These are phyloP conservation scores for Lepus europaeus DNA, from an alignment of 2,113 vertebrate genomes.

Conservation along the genomic window DNA sequence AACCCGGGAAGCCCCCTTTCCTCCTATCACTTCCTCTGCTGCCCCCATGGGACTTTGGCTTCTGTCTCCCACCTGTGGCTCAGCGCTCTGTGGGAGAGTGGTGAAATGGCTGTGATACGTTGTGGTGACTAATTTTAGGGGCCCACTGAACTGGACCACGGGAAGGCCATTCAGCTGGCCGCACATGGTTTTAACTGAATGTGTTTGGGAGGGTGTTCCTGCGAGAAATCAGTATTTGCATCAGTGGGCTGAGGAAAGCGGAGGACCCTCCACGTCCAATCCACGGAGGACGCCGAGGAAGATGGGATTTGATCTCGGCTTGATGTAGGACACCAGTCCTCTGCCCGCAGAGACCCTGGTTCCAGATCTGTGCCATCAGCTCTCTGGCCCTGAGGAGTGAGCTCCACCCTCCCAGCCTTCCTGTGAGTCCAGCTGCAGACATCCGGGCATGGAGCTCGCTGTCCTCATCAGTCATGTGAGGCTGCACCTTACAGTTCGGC, in stretches of 20 bases:
- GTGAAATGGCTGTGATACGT: neutral
- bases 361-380: too few species aligned
- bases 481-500: too few species aligned
- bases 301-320: neutral
- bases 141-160: neutral
- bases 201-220: neutral
- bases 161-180: neutral
- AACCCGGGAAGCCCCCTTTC: neutral
- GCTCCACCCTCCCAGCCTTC: too few species aligned
- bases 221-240: too few species aligned
- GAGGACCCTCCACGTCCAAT: too few species aligned
- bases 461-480: too few species aligned
- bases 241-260: neutral
- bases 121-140: neutral
- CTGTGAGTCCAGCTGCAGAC: too few species aligned
- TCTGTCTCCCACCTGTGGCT: neutral
- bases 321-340: too few species aligned
- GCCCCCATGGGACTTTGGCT: neutral
- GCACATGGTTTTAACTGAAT: neutral
- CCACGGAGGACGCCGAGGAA: too few species aligned
- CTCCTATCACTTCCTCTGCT: neutral
- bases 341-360: neutral
- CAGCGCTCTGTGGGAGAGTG: neutral
- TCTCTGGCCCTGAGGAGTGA: too few species aligned
- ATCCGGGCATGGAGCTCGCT: too few species aligned